Evolutionary conservation across 2,888 invertebrate genomes (phyloP), one percentile per base, ranked within the genome.

Genomic region (Helleia helle): DNA sequence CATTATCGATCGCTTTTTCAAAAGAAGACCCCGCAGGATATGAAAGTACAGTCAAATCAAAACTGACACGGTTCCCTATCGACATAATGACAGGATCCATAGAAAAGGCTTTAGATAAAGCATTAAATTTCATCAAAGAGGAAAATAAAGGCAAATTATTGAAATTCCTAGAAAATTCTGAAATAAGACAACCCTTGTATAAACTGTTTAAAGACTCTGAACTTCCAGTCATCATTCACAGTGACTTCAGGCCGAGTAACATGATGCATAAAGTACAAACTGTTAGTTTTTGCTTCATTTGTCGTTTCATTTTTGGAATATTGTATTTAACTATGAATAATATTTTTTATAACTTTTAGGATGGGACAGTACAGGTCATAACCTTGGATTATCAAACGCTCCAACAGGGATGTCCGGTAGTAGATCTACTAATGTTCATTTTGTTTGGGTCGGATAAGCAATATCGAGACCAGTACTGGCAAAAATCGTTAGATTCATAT

Each of bases 1-100:
- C 69, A 0, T 42, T 67, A 1, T 65, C 65, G 0, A 55, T 69
- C 5, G 65, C 62, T 1, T 51, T 59, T 28, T 54, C 53, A 15
- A 49, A 58, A 7, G 49, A 62, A 27, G 36, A 59, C 6, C 62
- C 63, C 0, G 53, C 58, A 17, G 43, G 49, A 8, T 68, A 55
- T 40, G 34, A 46, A 11, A 27, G 12, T 14, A 18, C 30, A 1
- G 25, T 39, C 1, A 39, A 30, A 9, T 4, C 9, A 1, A n/a
- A 11, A 11, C 8, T 11, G n/a, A 8, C 11, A 2, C 5, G 4
- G 1, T 15, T 31, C 5, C 30, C 24, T 1, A 12, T 14, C 7
- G 13, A 11, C 7, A 3, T 36, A 7, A 2, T 40, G 9, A 13
- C 11, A 7, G 27, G 12, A 4, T n/a, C 26, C 2, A 12, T 27